A percentile compares a stretch with the other conserved stretches of the same genome.
phyloP scores from a whole-genome alignment of 2,113 vertebrate species.

The Podarcis raffonei region DNA sequence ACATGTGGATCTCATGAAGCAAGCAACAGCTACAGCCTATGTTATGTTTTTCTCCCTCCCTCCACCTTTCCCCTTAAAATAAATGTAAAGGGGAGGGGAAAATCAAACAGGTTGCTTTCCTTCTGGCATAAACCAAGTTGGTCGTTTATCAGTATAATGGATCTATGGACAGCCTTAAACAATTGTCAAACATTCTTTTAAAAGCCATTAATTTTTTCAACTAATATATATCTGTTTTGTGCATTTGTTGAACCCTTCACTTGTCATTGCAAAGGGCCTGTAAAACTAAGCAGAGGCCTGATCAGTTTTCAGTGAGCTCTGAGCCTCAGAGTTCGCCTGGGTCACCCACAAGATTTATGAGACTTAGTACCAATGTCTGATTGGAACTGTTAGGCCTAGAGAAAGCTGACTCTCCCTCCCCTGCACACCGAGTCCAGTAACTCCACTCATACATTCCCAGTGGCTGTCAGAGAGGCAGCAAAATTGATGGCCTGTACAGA shows the following conservation, averaged over 20 bases:
- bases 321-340: conserved; percentile 83
- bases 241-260: conserved; percentile 81
- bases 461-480: conserved; percentile 76
- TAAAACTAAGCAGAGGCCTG: conserved; percentile 83
- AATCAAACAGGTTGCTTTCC: conserved; percentile 18
- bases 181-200: conserved; percentile 90
- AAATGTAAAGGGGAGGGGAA: conserved; percentile 30
- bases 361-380: conserved; percentile 73
- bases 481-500: conserved; percentile 85
- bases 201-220: conserved; percentile 86
- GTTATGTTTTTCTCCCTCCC: neutral
- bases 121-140: conserved; percentile 52
- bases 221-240: conserved; percentile 82
- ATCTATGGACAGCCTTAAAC: conserved; percentile 85
- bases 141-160: conserved; percentile 88
- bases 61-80: conserved; percentile 9
- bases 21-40: neutral
- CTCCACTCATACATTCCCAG: conserved; percentile 73
- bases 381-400: conserved; percentile 72
- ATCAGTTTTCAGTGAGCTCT: conserved; percentile 82
- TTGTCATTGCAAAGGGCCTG: conserved; percentile 78
- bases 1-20: conserved; percentile 40
- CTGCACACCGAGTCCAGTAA: conserved; percentile 63
- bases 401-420: conserved; percentile 68
- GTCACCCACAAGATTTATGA: conserved; percentile 86